Base-by-base conservation (phyloP, 2,797 vertebrate genomes). In the Cebuella pygmaea region DNA sequence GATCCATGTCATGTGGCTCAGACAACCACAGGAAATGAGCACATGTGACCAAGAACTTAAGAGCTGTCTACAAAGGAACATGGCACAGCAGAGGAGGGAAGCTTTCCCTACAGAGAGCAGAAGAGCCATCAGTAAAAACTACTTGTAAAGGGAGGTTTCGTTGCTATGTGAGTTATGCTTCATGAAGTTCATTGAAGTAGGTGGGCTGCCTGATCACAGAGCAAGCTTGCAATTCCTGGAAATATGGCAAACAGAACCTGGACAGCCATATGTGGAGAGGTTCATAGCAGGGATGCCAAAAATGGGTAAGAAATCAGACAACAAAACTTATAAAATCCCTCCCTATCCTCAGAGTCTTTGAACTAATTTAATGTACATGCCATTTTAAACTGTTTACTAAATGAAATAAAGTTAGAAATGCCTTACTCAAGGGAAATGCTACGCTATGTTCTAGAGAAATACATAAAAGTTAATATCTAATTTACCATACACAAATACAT, bases 351-450 rank as follows among this genome's bases (percentile, higher is more conserved):
- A 86, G 72, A 17, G 75, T 78, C 82, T 79, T 9, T 74, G 44
- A 95, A 81, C 27, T 88, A 59, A 94, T 1, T 1, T 7, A 80
- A 80, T 39, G 30, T 12, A 48, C 13, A 41, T 1, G 36, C 10
- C 17, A 61, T 74, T 85, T 79, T 76, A 86, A 20, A 86, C 44
- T 52, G 44, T 48, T 55, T 52, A 30, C 33, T 70, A 90, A 36
- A 9, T 46, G 24, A 88, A 78, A 46, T 57, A 74, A 82, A 41
- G 15, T 36, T 48, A 59, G 39, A 82, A 91, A 82, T 61, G 27
- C 41, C 67, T 92, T 81, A 61, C 44, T 70, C 61, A 88, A 93
- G 93, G 39, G 61, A 70, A 88, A 64, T 41, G 33, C 2, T 55
- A 30, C 17, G 52, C 39, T 55, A 12, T 3, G 36, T 36, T 81